Conservation (phyloP, 1,140 invertebrate genomes). For the Anadara kagoshimensis region DNA sequence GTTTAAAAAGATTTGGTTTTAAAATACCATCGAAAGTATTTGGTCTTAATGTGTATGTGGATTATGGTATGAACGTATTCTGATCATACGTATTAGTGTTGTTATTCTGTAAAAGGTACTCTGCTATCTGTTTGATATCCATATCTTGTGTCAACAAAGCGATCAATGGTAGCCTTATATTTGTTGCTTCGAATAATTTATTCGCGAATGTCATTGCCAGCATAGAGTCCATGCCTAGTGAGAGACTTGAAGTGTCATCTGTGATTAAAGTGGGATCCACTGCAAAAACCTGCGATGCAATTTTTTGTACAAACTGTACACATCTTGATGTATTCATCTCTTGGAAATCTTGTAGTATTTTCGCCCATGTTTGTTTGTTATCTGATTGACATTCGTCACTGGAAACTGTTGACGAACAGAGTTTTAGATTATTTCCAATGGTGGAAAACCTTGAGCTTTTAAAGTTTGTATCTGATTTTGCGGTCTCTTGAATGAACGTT, state of each 20-base stretch:
- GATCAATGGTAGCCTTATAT: constrained; percentile 5
- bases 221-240: constrained; percentile 17
- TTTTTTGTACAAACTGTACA: not conserved
- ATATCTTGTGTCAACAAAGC: constrained; percentile 6
- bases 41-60: no score
- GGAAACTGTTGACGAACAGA: not conserved
- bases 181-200: constrained; percentile 1
- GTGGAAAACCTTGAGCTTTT: not conserved
- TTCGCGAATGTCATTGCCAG: constrained; percentile 24
- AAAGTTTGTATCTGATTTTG: no score
- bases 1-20: no score
- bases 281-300: constrained; percentile 7
- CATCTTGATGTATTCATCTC: constrained; percentile 9
- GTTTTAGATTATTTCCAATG: constrained; percentile 5
- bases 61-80: no score
- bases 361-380: not conserved
- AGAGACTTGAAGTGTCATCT: not conserved
- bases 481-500: not conserved
- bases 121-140: not conserved
- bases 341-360: constrained; percentile 12
- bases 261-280: constrained; percentile 8
- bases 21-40: no score
- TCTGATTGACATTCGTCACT: not conserved
- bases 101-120: no score
- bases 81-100: no score